Base-by-base conservation (phyloP, 2,113 vertebrate species). In the Serilophus lunatus region DNA sequence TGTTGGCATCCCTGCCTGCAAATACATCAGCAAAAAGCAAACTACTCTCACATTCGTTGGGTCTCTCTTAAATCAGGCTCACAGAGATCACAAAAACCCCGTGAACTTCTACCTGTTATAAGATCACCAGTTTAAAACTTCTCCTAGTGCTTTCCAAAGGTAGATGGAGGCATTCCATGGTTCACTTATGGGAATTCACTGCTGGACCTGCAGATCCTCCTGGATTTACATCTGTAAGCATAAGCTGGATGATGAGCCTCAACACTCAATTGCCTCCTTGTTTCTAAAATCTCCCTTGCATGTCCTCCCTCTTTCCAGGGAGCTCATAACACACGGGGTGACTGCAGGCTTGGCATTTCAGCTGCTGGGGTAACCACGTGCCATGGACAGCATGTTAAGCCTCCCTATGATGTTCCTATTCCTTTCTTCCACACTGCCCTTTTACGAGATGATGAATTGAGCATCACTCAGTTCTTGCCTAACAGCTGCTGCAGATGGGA, bases 211-310 rank as follows among this genome's bases (percentile, higher is more conserved):
- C 35, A 76, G 40, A 59, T 40, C 18, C n/a, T 71, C 28, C 56
- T 14, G 8, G 47, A 40, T 35, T 2, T 1, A 31, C 5, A 1
- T 63, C 80, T 4, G 2, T 28, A 19, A 0, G 2, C 0, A 3
- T 18, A 6, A 3, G 3, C 18, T 26, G 60, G 29, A 9, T 12
- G 13, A 86, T 26, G 40, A 18, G 6, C n/a, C 68, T 31, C 72
- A 26, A 5, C 4, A 26, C 18, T 6, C 54, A 8, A 16, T 4
- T 61, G 19, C 24, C 28, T 66, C 69, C n/a, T 53, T 53, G 22
- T 36, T 61, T 65, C 35, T 61, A 7, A 29, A 44, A 7, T 24
- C 64, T n/a, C 7, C 20, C 17, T 18, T 40, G 16, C 13, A 3
- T 3, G 12, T 36, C n/a, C 42, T 53, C 57, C n/a, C 19, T 44